Percentiles rank a stretch among this genome's conserved stretches.
Conservation (phyloP, 2,113 vertebrate genomes). For the Mungos mungo region DNA sequence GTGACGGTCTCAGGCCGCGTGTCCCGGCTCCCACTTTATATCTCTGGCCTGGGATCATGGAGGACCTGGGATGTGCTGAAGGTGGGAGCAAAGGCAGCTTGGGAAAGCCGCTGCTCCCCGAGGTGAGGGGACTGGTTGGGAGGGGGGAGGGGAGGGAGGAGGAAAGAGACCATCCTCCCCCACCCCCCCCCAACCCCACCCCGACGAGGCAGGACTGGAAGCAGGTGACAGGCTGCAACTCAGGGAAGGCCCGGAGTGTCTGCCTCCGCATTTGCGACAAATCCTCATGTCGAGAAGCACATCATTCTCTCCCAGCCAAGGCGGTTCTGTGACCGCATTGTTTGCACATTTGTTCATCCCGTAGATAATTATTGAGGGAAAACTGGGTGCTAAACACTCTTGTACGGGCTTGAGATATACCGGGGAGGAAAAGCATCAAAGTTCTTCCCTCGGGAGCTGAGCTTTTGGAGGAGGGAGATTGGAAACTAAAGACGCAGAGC, state of each 20-base stretch:
- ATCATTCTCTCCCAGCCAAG: neutral
- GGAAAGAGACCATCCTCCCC: no score
- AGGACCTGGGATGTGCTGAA: neutral
- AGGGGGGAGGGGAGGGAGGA: neutral
- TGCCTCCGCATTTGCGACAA: neutral
- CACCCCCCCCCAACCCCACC: no score
- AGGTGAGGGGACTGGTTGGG: neutral
- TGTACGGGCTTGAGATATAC: neutral
- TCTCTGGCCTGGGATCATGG: neutral
- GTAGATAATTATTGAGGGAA: neutral
- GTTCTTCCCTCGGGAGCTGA: neutral
- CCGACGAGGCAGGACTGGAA: no score
- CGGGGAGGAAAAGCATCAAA: neutral
- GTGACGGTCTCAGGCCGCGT: no score
- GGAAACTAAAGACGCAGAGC: neutral
- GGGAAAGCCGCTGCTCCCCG: neutral
- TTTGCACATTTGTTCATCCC: neutral
- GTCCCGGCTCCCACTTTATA: neutral
- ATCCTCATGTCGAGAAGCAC: neutral
- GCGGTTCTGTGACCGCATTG: no score
- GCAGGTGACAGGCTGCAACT: neutral
- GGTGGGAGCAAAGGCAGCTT: neutral
- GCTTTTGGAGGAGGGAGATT: neutral
- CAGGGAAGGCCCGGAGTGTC: neutral
- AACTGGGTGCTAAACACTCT: neutral